A percentile compares a stretch with the other conserved stretches of the same genome.
Evolutionary conservation across 2,797 vertebrate genomes (phyloP).

Genomic region (Heterohyrax brucei): DNA sequence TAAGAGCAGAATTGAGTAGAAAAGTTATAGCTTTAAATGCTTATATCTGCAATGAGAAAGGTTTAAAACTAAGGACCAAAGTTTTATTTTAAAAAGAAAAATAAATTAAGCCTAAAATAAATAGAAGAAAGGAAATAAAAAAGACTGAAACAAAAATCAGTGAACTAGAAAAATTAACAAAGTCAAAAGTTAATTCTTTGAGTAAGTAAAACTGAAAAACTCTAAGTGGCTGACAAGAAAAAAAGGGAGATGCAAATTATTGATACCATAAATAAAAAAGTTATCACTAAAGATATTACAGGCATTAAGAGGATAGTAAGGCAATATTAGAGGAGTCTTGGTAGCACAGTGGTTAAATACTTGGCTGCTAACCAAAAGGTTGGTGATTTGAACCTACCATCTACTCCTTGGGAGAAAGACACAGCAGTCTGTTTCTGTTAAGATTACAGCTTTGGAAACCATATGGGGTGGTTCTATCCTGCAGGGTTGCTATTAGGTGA

Average conservation of each 20-base stretch:
- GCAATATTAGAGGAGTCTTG: neutral
- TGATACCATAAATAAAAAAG: conserved; percentile 13
- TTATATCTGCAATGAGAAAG: conserved; percentile 14
- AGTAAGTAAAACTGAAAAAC: neutral
- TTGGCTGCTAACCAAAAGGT: neutral
- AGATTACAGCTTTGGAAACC: neutral
- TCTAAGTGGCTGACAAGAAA: neutral
- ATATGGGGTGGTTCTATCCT: neutral
- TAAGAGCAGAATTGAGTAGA: neutral
- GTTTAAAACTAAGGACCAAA: neutral
- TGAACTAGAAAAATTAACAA: conserved; percentile 21
- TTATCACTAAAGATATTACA: neutral
- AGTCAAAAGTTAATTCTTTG: conserved; percentile 8
- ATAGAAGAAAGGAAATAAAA: neutral
- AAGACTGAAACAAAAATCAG: conserved; percentile 9
- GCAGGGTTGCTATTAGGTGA: neutral
- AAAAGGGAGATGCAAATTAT: neutral
- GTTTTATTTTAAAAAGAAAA: neutral
- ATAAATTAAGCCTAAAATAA: conserved; percentile 33
- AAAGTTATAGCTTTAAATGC: neutral
- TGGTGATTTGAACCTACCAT: neutral
- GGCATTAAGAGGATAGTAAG: neutral
- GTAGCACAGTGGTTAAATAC: neutral
- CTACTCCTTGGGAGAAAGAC: neutral
- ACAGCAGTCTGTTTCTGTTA: neutral